These are phyloP conservation scores for Colletes collaris DNA, from an alignment of 2,888 invertebrate species.

Conservation along the genomic window DNA sequence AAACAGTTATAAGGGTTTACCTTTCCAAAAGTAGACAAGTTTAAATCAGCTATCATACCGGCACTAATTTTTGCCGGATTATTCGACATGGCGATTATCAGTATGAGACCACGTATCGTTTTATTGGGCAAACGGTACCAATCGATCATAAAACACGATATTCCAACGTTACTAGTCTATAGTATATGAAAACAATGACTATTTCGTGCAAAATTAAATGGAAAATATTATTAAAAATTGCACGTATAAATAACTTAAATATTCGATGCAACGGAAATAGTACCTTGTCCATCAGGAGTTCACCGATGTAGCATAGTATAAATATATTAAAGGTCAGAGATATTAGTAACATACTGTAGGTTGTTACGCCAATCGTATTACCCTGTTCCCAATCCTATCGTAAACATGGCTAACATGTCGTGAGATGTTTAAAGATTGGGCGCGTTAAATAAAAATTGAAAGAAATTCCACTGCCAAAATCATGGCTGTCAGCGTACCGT, in stretches of 20 bases:
- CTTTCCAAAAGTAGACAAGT: conserved; percentile 68
- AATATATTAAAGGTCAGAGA: conserved; percentile 64
- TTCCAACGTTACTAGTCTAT: conserved; percentile 59
- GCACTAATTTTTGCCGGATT: conserved; percentile 72
- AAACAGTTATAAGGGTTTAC: conserved; percentile 32
- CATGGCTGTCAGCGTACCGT: conserved; percentile 58
- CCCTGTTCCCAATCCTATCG: conserved; percentile 55
- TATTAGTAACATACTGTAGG: conserved; percentile 50
- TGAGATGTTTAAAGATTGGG: no score
- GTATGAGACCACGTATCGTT: conserved; percentile 59
- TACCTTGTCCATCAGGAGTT: conserved; percentile 64
- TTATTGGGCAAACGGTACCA: conserved; percentile 67
- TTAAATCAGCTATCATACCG: conserved; percentile 71
- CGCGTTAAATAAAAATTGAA: no score
- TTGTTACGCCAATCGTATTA: conserved; percentile 42
- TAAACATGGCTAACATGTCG: background rate
- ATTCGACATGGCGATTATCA: conserved; percentile 71
- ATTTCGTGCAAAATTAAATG: background rate
- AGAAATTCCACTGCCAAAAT: no score
- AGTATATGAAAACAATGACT: background rate
- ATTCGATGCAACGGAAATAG: no score
- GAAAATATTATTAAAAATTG: background rate
- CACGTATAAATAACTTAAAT: no score
- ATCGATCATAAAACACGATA: conserved; percentile 62
- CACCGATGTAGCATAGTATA: conserved; percentile 64